Conservation (phyloP, 2,113 vertebrate species). For the Pithys albifrons region DNA sequence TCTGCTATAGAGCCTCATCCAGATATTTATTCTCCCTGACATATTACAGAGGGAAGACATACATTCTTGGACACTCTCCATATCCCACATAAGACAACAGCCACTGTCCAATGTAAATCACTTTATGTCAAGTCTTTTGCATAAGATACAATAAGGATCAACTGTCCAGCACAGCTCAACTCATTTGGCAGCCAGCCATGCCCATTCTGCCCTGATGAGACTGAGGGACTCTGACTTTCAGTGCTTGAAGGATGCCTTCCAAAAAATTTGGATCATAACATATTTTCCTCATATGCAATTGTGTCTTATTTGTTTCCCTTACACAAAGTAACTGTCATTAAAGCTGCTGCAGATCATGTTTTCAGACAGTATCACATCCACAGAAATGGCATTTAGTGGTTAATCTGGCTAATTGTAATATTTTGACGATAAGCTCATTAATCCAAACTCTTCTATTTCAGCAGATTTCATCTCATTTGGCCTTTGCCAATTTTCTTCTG, state of each 20-base stretch:
- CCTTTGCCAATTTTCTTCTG: not conserved
- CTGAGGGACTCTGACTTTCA: not conserved
- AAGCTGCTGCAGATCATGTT: slow-evolving; percentile 18
- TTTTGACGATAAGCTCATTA: not conserved
- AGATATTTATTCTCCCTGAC: not conserved
- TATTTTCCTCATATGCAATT: not conserved
- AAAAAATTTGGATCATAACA: not conserved
- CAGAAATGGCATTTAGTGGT: slow-evolving; percentile 42
- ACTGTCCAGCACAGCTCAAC: not conserved
- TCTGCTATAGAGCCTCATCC: not conserved
- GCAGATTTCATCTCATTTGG: not conserved
- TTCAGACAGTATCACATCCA: slow-evolving; percentile 14
- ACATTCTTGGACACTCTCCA: not conserved
- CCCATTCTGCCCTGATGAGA: not conserved
- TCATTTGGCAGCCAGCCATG: not conserved
- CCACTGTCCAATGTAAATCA: not conserved
- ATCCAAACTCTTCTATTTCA: not conserved
- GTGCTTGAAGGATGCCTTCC: not conserved
- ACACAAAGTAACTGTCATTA: slow-evolving; percentile 7
- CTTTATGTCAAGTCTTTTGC: not conserved
- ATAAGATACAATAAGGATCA: not conserved
- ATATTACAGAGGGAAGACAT: not conserved
- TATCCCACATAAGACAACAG: not conserved
- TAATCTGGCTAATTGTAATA: not conserved
- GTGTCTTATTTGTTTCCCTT: not conserved